Conservation (phyloP, 2,797 vertebrate genomes). For the Kryptopterus vitreolus region DNA sequence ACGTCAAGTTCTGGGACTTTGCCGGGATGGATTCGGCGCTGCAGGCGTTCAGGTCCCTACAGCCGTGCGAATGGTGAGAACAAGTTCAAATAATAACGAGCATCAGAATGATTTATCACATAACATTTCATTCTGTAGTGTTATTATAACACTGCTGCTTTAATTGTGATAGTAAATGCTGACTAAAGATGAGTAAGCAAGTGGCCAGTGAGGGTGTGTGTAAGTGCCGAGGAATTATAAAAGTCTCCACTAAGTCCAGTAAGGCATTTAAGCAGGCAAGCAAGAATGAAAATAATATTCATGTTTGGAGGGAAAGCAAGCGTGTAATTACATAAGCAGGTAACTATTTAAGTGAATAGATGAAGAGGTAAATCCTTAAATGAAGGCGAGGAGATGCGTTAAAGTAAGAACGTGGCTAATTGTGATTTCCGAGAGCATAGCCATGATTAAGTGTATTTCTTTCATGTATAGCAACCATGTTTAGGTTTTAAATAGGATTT, state of each 20-base stretch:
- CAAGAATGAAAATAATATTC: background rate
- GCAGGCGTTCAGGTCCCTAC: conserved; percentile 90
- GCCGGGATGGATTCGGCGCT: conserved; percentile 95
- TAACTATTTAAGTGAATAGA: background rate
- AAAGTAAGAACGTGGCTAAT: too few relatives aligned
- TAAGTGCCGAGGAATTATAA: background rate
- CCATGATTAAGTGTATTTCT: background rate
- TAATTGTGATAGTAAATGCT: background rate
- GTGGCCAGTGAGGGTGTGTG: too few relatives aligned
- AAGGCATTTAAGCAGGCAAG: background rate
- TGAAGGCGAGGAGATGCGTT: background rate
- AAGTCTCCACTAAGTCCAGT: background rate
- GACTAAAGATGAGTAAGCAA: background rate
- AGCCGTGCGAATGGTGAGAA: conserved; percentile 94
- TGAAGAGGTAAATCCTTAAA: too few relatives aligned
- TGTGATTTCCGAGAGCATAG: background rate
- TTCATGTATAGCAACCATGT: background rate
- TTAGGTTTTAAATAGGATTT: background rate
- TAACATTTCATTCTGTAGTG: background rate
- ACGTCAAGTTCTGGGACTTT: conserved; percentile 97
- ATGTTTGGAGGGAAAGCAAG: too few relatives aligned
- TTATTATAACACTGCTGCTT: background rate
- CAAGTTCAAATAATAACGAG: background rate
- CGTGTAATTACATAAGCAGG: background rate
- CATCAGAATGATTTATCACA: background rate